A percentile compares a stretch with the other conserved stretches of the same genome.
These are phyloP conservation scores for Spialia ferax DNA, from an alignment of 2,888 invertebrate species.

Conservation along the genomic window DNA sequence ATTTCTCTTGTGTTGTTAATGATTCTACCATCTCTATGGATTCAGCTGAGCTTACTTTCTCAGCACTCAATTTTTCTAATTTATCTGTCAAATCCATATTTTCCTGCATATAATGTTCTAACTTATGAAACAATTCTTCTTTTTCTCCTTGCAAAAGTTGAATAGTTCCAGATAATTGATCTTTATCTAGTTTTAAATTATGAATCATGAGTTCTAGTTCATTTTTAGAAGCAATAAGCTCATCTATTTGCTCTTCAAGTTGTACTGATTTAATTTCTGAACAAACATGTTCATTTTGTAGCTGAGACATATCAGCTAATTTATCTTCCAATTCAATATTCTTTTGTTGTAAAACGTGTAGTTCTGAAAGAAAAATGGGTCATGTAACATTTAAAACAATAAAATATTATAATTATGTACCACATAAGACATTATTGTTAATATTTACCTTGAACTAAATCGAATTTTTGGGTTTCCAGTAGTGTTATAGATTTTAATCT, in stretches of 20 bases:
- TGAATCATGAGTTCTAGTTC: constrained; percentile 81
- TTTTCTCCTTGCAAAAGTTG: constrained; percentile 87
- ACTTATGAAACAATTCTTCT: constrained; percentile 86
- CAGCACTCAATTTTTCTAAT: constrained; percentile 90
- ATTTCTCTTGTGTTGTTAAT: constrained; percentile 89
- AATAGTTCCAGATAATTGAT: constrained; percentile 84
- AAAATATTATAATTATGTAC: background rate
- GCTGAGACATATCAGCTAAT: constrained; percentile 86
- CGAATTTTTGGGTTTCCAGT: constrained; percentile 89
- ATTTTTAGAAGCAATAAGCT: constrained; percentile 80
- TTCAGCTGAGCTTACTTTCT: constrained; percentile 91
- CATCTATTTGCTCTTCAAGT: constrained; percentile 91
- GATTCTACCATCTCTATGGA: constrained; percentile 92
- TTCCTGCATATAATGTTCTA: constrained; percentile 90
- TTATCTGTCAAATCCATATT: constrained; percentile 91
- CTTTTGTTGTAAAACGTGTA: constrained; percentile 87
- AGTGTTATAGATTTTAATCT: constrained; percentile 87
- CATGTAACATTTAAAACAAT: background rate
- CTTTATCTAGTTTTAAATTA: constrained; percentile 81
- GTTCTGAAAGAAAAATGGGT: constrained; percentile 66
- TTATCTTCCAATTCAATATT: constrained; percentile 87
- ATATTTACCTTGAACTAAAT: constrained; percentile 88
- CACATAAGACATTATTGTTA: background rate
- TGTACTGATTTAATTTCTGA: constrained; percentile 93
- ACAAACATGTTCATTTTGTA: constrained; percentile 90